Conservation (phyloP, 2,888 invertebrate species). For the Silvanus unidentatus region DNA sequence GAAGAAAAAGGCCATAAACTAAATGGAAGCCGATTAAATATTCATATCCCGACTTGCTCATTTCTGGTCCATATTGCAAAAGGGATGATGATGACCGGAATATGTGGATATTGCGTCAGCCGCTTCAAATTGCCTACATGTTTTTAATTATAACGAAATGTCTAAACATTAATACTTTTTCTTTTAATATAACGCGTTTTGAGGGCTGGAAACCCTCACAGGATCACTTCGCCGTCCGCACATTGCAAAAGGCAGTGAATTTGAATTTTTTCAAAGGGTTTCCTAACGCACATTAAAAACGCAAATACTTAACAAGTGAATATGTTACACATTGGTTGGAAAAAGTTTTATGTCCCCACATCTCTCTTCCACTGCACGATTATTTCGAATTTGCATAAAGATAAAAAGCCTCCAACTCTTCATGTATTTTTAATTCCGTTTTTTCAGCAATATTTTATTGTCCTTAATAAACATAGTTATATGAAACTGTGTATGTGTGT, state of each 20-base stretch:
- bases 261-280: too few relatives aligned
- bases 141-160: slow-evolving; percentile 17
- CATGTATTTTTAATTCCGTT: too few relatives aligned
- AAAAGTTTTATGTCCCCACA: too few relatives aligned
- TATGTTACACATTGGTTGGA: too few relatives aligned
- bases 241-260: neutral
- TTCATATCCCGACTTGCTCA: slow-evolving; percentile 13
- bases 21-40: slow-evolving; percentile 12
- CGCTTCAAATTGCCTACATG: slow-evolving; percentile 14
- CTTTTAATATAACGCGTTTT: slow-evolving; percentile 1
- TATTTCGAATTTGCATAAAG: too few relatives aligned
- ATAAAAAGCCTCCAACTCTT: too few relatives aligned
- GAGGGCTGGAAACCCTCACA: neutral
- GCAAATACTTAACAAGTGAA: too few relatives aligned
- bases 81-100: slow-evolving; percentile 1
- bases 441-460: too few relatives aligned
- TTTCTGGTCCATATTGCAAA: neutral
- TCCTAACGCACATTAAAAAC: too few relatives aligned
- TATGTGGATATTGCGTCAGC: slow-evolving; percentile 5
- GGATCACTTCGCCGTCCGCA: neutral
- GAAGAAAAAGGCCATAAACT: neutral
- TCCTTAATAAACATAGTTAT: too few relatives aligned
- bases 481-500: slow-evolving; percentile 2
- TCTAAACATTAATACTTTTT: slow-evolving; percentile 14
- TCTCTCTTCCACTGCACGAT: too few relatives aligned